Base-by-base conservation (phyloP, 1,140 invertebrate species). In the Akabosia matsudoensis region DNA sequence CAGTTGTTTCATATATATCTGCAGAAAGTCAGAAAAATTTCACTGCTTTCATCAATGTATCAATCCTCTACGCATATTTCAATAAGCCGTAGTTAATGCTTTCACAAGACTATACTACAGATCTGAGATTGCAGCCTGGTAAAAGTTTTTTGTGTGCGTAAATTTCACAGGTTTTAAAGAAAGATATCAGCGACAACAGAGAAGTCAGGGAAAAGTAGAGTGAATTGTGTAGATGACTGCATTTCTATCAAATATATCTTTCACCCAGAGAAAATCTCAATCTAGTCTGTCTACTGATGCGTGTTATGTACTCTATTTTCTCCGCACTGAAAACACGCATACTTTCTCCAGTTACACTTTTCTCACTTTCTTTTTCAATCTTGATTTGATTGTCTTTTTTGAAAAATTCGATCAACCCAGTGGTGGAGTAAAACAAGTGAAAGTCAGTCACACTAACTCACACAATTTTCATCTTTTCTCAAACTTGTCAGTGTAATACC, bases 361-460 rank as follows among this genome's bases (percentile, higher is more conserved):
- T n/a, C 31, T 30, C 22, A 31, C 54, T 61, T 18, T 18, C 7
- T 45, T 45, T 56, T 56, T 22, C 22, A 16, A 56, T 22, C 24
- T 56, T 56, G 54, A 56, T 56, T 56, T 56, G 54, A 56, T 67
- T 67, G 10, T 30, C 28, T 67, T 31, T 31, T 31, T 67, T 67
- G 31, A n/a, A 7, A 31, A 67, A 67, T 67, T 67, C 61, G 61
- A 67, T 67, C 28, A 67, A 16, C 61, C 61, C 31, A 28, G 26
- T 30, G n/a, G 22, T 45, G 37, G 37, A 45, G 7, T 7, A 45
- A 45, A 45, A 45, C 37, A 45, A 45, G 37, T 45, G 37, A 30
- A 67, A 67, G 61, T 67, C 61, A 56, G 37, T 45, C 37, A 45
- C 37, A 45, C 7, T 45, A 10, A 45, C 37, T 45, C n/a, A n/a